phyloP scores from a whole-genome alignment of 92 coral and sea anemone genomes.

The Metridium senile region DNA sequence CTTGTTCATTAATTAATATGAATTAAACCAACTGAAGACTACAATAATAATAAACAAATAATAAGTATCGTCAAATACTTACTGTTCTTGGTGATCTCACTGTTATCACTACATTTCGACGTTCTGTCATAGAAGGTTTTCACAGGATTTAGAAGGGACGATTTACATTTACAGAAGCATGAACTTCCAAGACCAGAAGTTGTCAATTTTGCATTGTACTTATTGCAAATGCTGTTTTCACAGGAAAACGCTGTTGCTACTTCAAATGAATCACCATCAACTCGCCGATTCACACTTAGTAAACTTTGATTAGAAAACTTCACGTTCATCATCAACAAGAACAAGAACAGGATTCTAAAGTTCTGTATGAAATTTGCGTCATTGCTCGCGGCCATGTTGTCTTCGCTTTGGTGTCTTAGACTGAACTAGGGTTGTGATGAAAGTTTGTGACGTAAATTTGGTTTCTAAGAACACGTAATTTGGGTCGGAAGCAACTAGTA shows the following conservation, averaged over 20 bases:
- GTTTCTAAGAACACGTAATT: neutral
- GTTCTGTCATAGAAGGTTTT: neutral
- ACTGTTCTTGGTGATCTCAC: neutral
- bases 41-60: neutral
- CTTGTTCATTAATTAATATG: neutral
- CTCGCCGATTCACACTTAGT: neutral
- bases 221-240: neutral
- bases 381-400: neutral
- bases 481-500: neutral
- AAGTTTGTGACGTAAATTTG: neutral
- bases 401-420: neutral
- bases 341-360: neutral
- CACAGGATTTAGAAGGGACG: neutral
- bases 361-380: neutral
- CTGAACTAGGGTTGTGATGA: neutral
- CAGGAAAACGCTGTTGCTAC: neutral
- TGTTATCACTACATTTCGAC: neutral
- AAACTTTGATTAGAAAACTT: neutral
- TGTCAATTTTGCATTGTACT: neutral
- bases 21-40: no score
- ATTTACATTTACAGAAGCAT: constrained; percentile 1
- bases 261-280: neutral
- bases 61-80: neutral
- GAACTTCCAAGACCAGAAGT: neutral
- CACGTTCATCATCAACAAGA: constrained; percentile 4